A percentile compares a stretch with the other conserved stretches of the same genome.
phyloP scores from a whole-genome alignment of 2,797 vertebrate species.

The Zalophus californianus region DNA sequence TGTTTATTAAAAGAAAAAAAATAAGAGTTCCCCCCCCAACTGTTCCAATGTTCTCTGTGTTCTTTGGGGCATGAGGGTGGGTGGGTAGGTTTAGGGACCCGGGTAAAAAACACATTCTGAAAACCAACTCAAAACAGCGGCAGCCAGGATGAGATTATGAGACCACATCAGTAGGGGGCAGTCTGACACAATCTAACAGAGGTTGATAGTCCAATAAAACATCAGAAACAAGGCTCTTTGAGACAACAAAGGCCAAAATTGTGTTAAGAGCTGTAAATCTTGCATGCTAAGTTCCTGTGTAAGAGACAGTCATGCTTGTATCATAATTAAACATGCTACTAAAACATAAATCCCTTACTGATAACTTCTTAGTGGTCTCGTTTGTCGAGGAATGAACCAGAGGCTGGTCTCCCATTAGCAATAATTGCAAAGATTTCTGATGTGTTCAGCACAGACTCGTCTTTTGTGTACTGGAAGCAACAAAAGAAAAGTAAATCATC shows the following conservation, averaged over 20 bases:
- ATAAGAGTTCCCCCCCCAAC: not conserved
- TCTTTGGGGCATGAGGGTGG: not conserved
- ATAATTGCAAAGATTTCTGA: constrained; percentile 71
- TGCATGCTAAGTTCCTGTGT: constrained; percentile 68
- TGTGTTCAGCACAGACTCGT: constrained; percentile 44
- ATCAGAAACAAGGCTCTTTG: constrained; percentile 62
- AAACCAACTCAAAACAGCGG: not conserved
- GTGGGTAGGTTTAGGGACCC: not conserved
- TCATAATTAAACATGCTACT: constrained; percentile 80
- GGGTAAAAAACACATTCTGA: not conserved
- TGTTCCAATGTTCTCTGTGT: not conserved
- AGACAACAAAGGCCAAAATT: constrained; percentile 86
- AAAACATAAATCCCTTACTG: constrained; percentile 74
- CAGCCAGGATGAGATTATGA: not conserved
- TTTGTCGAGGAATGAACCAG: constrained; percentile 59
- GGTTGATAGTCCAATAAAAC: not conserved
- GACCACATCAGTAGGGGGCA: constrained; percentile 86
- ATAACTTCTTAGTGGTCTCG: constrained; percentile 74
- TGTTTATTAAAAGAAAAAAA: constrained; percentile 66
- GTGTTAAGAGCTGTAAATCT: constrained; percentile 70
- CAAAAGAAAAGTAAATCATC: constrained; percentile 49
- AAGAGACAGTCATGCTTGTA: constrained; percentile 79
- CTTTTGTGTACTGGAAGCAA: constrained; percentile 59
- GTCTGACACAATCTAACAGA: constrained; percentile 83
- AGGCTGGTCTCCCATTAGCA: constrained; percentile 56